These are phyloP conservation scores for Cichladusa arquata DNA, from an alignment of 2,113 vertebrate species.

Conservation along the genomic window DNA sequence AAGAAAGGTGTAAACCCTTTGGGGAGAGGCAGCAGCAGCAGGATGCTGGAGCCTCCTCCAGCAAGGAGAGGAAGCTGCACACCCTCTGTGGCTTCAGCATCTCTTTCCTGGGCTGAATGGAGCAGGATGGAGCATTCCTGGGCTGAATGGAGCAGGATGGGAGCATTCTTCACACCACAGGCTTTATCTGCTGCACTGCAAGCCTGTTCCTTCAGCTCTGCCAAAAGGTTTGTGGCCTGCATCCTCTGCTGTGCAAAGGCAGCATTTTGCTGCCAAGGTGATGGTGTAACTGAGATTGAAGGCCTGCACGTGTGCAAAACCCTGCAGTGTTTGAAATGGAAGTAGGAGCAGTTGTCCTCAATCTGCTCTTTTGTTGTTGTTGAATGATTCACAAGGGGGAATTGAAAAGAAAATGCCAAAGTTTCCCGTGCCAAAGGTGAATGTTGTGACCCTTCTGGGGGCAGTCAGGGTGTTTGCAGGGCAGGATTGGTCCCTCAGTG, in stretches of 20 bases:
- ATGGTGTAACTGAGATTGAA: slow-evolving; percentile 10
- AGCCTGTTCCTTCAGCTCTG: neutral
- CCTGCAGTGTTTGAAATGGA: neutral
- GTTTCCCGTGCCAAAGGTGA: neutral
- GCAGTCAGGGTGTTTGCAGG: neutral
- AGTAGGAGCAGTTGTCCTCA: neutral
- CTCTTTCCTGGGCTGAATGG: neutral
- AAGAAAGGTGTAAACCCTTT: neutral
- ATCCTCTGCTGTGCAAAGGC: neutral
- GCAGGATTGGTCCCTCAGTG: neutral
- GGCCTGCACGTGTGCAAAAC: neutral
- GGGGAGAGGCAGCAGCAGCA: neutral
- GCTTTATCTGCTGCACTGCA: neutral
- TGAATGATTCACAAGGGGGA: neutral
- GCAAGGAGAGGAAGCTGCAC: neutral
- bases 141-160: neutral
- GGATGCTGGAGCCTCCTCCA: neutral
- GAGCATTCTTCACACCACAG: neutral
- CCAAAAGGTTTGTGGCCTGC: neutral
- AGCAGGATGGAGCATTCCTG: neutral
- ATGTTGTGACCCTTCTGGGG: neutral
- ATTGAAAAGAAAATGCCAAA: fast-evolving
- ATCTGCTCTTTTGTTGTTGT: neutral
- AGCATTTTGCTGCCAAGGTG: neutral
- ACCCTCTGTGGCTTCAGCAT: neutral